Percentiles rank a stretch among this genome's conserved stretches.
These are phyloP conservation scores for Heliothis peltigera DNA, from an alignment of 2,888 invertebrate genomes.

Conservation along the genomic window DNA sequence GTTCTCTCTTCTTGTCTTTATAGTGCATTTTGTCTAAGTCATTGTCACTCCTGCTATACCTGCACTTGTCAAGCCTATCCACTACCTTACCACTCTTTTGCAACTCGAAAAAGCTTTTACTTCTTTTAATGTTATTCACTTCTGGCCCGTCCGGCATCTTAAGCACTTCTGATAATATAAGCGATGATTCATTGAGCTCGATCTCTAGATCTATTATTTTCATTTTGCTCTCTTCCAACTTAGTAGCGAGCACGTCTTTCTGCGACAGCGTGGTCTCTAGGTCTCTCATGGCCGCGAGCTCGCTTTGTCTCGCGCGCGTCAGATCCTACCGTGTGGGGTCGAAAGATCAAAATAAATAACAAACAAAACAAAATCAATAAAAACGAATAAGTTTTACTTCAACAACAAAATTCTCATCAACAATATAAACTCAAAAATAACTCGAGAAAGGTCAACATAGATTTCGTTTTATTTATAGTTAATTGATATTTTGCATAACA, in stretches of 20 bases:
- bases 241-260: slow-evolving; percentile 78
- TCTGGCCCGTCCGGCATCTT: slow-evolving; percentile 85
- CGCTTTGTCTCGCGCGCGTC: slow-evolving; percentile 81
- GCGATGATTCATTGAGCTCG: slow-evolving; percentile 88
- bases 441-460: slow-evolving; percentile 81
- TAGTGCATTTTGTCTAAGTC: slow-evolving; percentile 77
- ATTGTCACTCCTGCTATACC: slow-evolving; percentile 84
- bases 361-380: slow-evolving; percentile 72
- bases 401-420: slow-evolving; percentile 80
- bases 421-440: slow-evolving; percentile 84
- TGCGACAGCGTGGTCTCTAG: slow-evolving; percentile 77
- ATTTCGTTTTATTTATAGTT: slow-evolving; percentile 74
- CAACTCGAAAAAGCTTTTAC: slow-evolving; percentile 85
- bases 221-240: slow-evolving; percentile 83
- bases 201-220: slow-evolving; percentile 88
- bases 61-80: slow-evolving; percentile 89
- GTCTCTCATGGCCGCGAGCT: slow-evolving; percentile 81
- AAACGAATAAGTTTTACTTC: slow-evolving; percentile 77
- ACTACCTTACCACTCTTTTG: slow-evolving; percentile 91
- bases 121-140: slow-evolving; percentile 79
- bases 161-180: slow-evolving; percentile 85
- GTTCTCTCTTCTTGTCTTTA: slow-evolving; percentile 68
- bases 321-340: slow-evolving; percentile 82
- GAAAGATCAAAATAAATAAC: slow-evolving; percentile 77
- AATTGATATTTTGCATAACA: slow-evolving; percentile 84